Conservation (phyloP, 2,113 vertebrate genomes). For the Oncorhynchus masou region DNA sequence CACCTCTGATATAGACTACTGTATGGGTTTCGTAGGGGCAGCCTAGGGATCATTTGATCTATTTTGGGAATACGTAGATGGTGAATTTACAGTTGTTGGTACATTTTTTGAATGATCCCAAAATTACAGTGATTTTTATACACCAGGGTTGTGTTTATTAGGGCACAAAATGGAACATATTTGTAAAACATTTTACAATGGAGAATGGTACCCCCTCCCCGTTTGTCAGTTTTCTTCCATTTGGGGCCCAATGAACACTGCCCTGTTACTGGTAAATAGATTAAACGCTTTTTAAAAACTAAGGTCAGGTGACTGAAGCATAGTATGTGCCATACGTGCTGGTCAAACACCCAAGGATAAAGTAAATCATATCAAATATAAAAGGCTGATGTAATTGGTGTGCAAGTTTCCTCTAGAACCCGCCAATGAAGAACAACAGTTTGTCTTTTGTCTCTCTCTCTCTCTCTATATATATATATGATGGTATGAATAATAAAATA, state of each 20-base stretch:
- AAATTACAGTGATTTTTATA: slow-evolving; percentile 39
- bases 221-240: no score
- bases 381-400: slow-evolving; percentile 85
- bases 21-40: slow-evolving; percentile 12
- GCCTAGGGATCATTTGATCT: slow-evolving; percentile 19
- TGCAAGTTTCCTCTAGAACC: slow-evolving; percentile 76
- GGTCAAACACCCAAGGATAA: slow-evolving; percentile 57
- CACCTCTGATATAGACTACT: slow-evolving; percentile 38
- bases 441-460: slow-evolving; percentile 60
- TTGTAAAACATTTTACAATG: no score
- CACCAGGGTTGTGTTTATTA: slow-evolving; percentile 2
- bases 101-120: slow-evolving; percentile 60
- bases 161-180: no score
- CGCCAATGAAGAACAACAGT: no score
- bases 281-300: background rate
- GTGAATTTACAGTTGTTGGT: slow-evolving; percentile 61
- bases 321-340: slow-evolving; percentile 69
- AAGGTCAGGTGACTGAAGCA: slow-evolving; percentile 77
- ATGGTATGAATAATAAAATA: slow-evolving; percentile 70
- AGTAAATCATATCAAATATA: slow-evolving; percentile 84
- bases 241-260: no score
- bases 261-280: background rate
- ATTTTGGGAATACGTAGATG: slow-evolving; percentile 58
- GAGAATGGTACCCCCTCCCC: no score
- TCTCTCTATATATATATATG: slow-evolving; percentile 64